A percentile compares a stretch with the other conserved stretches of the same genome.
These are phyloP conservation scores for Pseudomyrmex dendroicus DNA, from an alignment of 1,140 invertebrate genomes.

Conservation along the genomic window DNA sequence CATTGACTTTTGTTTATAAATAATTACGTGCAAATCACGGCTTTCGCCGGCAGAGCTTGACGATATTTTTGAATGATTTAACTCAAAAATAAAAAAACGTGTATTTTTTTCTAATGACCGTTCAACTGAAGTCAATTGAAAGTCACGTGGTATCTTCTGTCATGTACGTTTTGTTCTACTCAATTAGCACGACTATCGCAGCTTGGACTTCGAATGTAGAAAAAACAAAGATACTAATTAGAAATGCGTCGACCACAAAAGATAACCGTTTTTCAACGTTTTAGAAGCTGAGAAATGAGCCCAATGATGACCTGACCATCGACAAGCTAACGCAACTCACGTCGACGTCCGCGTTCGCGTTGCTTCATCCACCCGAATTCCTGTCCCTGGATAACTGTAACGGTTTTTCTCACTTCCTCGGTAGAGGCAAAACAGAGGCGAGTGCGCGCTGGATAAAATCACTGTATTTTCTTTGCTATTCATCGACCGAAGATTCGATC, in stretches of 20 bases:
- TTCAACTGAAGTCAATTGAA: conserved; percentile 1
- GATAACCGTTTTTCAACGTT: conserved; percentile 59
- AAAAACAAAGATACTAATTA: conserved; percentile 15
- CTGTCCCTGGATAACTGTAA: conserved; percentile 69
- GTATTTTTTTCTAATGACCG: not conserved
- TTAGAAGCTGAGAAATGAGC: conserved; percentile 53
- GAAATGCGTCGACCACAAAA: conserved; percentile 18
- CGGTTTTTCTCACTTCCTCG: conserved; percentile 70
- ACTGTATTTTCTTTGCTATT: conserved; percentile 39
- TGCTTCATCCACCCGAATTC: conserved; percentile 70
- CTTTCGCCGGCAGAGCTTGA: not conserved
- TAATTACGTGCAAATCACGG: not conserved
- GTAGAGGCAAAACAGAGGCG: conserved; percentile 34
- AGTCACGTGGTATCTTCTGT: not conserved
- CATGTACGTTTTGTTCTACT: not conserved
- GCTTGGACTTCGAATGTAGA: not conserved
- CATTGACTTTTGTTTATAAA: not conserved
- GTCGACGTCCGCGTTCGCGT: conserved; percentile 28
- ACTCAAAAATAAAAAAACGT: not conserved
- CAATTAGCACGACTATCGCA: conserved; percentile 1
- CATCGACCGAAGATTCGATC: not conserved
- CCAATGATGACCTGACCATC: conserved; percentile 62
- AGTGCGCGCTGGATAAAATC: conserved; percentile 56
- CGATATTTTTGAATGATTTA: not conserved
- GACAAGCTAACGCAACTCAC: conserved; percentile 58